A percentile compares a stretch with the other conserved stretches of the same genome.
These are phyloP conservation scores for Lacanobia wlatinum DNA, from an alignment of 2,888 invertebrate genomes.

Conservation along the genomic window DNA sequence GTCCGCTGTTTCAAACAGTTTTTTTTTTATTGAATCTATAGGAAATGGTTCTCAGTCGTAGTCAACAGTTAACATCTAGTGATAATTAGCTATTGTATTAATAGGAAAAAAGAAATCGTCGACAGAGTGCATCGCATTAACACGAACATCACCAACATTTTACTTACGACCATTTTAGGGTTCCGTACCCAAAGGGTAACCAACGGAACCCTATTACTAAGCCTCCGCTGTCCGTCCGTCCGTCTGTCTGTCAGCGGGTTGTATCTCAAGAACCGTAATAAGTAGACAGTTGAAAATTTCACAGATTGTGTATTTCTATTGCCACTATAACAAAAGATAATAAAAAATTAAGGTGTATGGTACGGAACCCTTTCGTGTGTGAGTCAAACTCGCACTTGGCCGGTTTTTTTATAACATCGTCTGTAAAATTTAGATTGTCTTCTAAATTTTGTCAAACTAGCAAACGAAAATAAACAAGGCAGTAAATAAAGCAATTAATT, in stretches of 20 bases:
- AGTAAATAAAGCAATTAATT: slow-evolving; percentile 46
- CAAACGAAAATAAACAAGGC: slow-evolving; percentile 39
- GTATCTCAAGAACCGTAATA: no score
- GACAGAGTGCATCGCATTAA: slow-evolving; percentile 22
- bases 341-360: no score
- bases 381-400: no score
- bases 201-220: no score
- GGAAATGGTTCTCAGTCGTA: slow-evolving; percentile 35
- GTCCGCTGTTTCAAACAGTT: slow-evolving; percentile 18
- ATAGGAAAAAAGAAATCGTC: slow-evolving; percentile 37
- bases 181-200: no score
- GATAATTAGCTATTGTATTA: slow-evolving; percentile 46
- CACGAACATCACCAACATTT: not conserved
- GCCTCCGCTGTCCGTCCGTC: no score
- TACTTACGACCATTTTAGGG: not conserved
- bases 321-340: no score
- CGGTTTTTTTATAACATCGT: not conserved
- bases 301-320: no score
- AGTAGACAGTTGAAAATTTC: no score
- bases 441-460: slow-evolving; percentile 15
- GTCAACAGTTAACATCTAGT: slow-evolving; percentile 44
- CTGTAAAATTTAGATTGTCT: slow-evolving; percentile 6
- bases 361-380: no score
- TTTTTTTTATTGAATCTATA: slow-evolving; percentile 27
- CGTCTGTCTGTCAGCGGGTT: no score